These are phyloP conservation scores for Phyllostomus hastatus DNA, from an alignment of 2,113 vertebrate species.

Conservation along the genomic window DNA sequence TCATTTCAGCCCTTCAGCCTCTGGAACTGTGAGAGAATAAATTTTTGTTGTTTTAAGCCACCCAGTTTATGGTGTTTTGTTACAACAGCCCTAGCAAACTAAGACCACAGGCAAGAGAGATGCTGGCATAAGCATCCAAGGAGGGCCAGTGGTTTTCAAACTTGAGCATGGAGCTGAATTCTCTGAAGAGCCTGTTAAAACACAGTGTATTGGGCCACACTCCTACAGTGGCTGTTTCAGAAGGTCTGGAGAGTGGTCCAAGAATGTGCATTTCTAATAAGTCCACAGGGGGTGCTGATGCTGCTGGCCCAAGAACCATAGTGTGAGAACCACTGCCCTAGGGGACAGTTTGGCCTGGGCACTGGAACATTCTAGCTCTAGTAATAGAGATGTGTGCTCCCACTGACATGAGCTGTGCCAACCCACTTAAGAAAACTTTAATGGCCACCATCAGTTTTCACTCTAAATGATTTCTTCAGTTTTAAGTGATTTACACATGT, in stretches of 20 bases:
- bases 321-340: neutral
- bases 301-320: neutral
- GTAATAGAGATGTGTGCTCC: neutral
- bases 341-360: neutral
- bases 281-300: neutral
- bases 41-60: neutral
- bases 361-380: neutral
- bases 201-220: neutral
- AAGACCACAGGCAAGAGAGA: neutral
- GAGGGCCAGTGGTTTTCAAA: neutral
- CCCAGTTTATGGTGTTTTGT: neutral
- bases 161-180: neutral
- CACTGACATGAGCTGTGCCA: neutral
- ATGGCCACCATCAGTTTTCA: neutral
- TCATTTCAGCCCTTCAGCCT: neutral
- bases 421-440: neutral
- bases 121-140: neutral
- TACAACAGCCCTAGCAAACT: neutral
- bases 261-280: neutral
- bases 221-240: rapidly evolving
- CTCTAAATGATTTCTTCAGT: neutral
- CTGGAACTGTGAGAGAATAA: neutral
- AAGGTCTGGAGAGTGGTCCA: neutral
- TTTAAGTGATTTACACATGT: neutral
- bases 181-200: neutral